Evolutionary conservation across 2,797 vertebrate species (phyloP), one percentile per base, ranked within the genome.

Genomic region (Rhyacichthys aspro): DNA sequence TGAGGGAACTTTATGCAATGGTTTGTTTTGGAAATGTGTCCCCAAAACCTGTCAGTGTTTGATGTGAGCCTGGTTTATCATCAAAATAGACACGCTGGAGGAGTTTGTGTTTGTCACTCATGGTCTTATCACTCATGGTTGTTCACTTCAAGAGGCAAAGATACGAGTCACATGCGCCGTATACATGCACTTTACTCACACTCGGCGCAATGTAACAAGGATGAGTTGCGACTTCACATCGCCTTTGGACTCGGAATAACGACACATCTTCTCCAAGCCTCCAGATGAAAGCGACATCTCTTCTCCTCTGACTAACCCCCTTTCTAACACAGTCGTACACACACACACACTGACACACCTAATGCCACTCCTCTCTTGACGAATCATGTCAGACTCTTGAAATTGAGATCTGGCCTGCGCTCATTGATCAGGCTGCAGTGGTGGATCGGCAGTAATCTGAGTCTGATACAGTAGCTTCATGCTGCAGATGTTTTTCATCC

Each of bases 361-460:
- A 49, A 72, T 55, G 46, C 45, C 53, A 41, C 58, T 9, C 19
- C 36, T 38, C 15, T 38, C 42, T 37, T 15, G n/a, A 52, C 32
- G 9, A 45, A 66, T 65, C 19, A 49, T 70, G 59, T 70, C 15
- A 66, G 43, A 64, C 58, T 33, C 43, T 48, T 10, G 42, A 67
- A 63, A 59, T 5, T 33, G 32, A 60, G 66, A 82, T 61, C 66
- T 50, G 49, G 43, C 56, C 12, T 11, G 15, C 8, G 17, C 45
- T 18, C 58, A 77, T 74, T 36, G 74, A 84, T 83, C 72, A 38
- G 54, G 43, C 38, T 67, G 70, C 72, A 57, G 38, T 8, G 18
- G 55, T 14, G 0, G 16, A 68, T 59, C 38, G 42, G 23, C 15
- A 59, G 77, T 58, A 74, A 82, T 33, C 19, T 3, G 59, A 77